Base-by-base conservation (phyloP, 2,888 invertebrate genomes). In the Agrotis puta region DNA sequence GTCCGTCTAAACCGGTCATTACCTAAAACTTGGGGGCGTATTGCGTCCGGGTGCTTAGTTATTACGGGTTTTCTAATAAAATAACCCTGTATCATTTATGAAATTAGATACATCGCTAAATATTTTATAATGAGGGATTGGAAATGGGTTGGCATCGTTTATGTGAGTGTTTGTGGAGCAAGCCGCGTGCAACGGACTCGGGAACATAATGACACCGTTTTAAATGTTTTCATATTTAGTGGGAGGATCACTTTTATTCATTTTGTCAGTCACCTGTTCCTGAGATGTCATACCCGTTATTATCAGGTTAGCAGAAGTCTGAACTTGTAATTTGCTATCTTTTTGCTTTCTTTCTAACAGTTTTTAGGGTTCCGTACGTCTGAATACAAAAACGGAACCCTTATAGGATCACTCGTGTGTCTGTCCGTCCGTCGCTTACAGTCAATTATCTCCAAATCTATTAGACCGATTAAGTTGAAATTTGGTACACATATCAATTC, bases 31-130 rank as follows among this genome's bases (percentile, higher is more conserved):
- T 92, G 87, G 93, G 95, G 95, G 96, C 96, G 96, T 95, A 92
- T 90, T 92, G 91, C 92, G 94, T 92, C 90, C 94, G 94, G 94
- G 89, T 94, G 94, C 94, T 93, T 94, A 93, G 93, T 95, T 95
- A 96, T 96, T 96, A 95, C 88, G 91, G 91, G 88, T 93, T 90
- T 93, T 94, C 94, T 95, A 94, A 94, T 94, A 94, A 94, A 95
- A 94, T 94, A 92, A 90, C 92, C 90, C 91, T 87, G 92, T 93
- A 94, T 94, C 93, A 94, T 95, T 95, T 94, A 93, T 89, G 84
- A 94, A 96, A 95, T 96, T 94, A 93, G 94, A 91, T 92, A 91
- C 91, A 94, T 94, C 94, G 95, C 95, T 96, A 96, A 96, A 96
- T 95, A 96, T 95, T 96, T 95, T 95, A 92, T 96, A 95, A 96